These are phyloP conservation scores for Caenorhabditis wallacei DNA, from an alignment of 2,888 invertebrate species.

Conservation along the genomic window DNA sequence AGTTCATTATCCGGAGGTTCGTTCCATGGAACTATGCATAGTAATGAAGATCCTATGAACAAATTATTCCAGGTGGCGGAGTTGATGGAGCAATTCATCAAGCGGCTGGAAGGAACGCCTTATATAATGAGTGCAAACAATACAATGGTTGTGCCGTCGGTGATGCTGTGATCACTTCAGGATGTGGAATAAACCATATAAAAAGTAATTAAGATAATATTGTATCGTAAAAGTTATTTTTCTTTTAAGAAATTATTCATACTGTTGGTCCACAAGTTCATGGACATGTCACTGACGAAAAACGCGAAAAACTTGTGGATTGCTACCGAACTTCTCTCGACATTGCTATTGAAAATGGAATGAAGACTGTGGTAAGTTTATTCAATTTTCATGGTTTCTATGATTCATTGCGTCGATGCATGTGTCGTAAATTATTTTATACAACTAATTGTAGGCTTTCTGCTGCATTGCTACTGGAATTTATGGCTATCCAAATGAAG, in stretches of 20 bases:
- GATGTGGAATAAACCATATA: slow-evolving; percentile 88
- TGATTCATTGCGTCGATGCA: too few species aligned
- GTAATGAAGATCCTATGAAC: too few species aligned
- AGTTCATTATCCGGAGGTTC: slow-evolving; percentile 89
- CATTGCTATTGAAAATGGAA: slow-evolving; percentile 84
- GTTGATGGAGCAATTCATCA: slow-evolving; percentile 93
- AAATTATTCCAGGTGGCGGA: slow-evolving; percentile 85
- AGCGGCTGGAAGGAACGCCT: slow-evolving; percentile 88
- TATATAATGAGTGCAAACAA: slow-evolving; percentile 87
- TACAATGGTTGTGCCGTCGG: slow-evolving; percentile 90
- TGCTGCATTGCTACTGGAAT: slow-evolving; percentile 95
- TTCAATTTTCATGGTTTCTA: neutral
- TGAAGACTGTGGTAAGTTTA: slow-evolving; percentile 87
- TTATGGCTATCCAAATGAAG: slow-evolving; percentile 90
- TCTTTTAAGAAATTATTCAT: slow-evolving; percentile 90
- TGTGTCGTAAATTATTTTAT: too few species aligned
- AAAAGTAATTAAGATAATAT: slow-evolving; percentile 87
- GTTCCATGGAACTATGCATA: neutral
- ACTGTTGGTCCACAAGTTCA: slow-evolving; percentile 89
- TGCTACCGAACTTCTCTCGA: slow-evolving; percentile 89
- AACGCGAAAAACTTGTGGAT: slow-evolving; percentile 86
- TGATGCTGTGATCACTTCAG: slow-evolving; percentile 90
- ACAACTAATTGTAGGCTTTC: slow-evolving; percentile 88
- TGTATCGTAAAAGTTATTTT: neutral
- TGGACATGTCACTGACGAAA: slow-evolving; percentile 84